Evolutionary conservation across 2,113 vertebrate species (phyloP).

Genomic region (Oenanthe melanoleuca): DNA sequence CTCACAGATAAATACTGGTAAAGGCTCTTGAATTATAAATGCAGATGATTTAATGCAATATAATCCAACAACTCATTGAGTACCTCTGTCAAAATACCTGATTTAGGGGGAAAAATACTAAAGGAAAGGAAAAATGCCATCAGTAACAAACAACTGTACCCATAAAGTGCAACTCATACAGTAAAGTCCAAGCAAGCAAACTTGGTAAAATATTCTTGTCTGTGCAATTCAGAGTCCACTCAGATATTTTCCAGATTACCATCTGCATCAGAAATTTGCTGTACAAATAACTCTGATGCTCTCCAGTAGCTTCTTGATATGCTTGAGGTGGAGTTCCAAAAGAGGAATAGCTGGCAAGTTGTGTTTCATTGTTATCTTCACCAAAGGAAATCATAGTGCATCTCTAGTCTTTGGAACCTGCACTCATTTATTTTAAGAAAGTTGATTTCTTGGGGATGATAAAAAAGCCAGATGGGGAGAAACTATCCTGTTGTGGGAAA

Average conservation of each 20-base stretch:
- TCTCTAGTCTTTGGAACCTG: background rate
- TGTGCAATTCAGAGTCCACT: constrained; percentile 65
- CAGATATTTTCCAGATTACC: background rate
- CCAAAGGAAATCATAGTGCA: background rate
- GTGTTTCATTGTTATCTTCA: background rate
- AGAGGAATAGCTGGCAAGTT: background rate
- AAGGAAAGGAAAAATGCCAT: background rate
- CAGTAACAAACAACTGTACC: background rate
- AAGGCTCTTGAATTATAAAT: background rate
- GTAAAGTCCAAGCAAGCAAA: constrained; percentile 30
- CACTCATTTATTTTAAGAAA: background rate
- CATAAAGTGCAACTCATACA: background rate
- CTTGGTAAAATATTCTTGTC: background rate
- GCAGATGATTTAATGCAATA: background rate
- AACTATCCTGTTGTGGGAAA: background rate
- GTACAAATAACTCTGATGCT: constrained; percentile 48
- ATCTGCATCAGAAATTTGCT: constrained; percentile 1
- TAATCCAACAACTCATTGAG: background rate
- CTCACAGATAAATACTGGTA: background rate
- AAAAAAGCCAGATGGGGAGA: background rate
- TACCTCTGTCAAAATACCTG: background rate
- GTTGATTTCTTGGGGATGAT: background rate
- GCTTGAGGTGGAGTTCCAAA: constrained; percentile 1
- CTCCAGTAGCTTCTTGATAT: constrained; percentile 56
- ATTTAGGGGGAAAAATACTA: background rate